A percentile compares a stretch with the other conserved stretches of the same genome.
Conservation (phyloP, 2,888 invertebrate genomes). For the Macroteleia sp. region DNA sequence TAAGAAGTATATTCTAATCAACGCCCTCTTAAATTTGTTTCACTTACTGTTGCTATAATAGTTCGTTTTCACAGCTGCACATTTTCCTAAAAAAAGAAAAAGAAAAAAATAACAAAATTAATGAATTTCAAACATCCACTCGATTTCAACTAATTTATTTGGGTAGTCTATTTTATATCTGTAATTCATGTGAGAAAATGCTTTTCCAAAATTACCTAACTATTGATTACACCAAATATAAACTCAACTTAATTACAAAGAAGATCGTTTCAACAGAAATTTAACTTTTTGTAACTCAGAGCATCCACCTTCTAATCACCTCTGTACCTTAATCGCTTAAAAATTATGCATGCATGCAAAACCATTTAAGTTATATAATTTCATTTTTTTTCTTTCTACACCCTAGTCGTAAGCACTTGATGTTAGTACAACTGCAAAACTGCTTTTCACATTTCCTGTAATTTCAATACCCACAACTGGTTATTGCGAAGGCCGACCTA, state of each 20-base stretch:
- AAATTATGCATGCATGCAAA: conserved; percentile 13
- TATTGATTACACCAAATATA: neutral
- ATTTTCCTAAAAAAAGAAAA: no score
- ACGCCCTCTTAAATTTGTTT: no score
- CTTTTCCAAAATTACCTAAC: no score
- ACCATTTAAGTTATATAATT: conserved; percentile 40
- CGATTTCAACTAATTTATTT: no score
- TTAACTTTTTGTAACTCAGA: neutral
- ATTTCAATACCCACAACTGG: conserved; percentile 47
- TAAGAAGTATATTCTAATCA: no score
- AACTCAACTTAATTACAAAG: neutral
- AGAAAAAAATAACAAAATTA: no score
- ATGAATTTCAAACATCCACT: no score
- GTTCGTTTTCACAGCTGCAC: no score
- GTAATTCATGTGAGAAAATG: neutral
- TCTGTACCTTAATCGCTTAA: neutral
- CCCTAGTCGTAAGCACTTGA: conserved; percentile 10
- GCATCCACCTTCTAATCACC: neutral
- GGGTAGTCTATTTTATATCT: neutral
- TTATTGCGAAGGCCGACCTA: conserved; percentile 39
- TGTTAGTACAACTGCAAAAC: conserved; percentile 25
- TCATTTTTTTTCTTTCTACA: conserved; percentile 6
- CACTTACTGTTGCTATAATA: no score
- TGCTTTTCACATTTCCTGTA: conserved; percentile 49
- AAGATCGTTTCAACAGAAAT: neutral